Conservation (phyloP, 2,797 vertebrate species). For the Eulemur coronatus region DNA sequence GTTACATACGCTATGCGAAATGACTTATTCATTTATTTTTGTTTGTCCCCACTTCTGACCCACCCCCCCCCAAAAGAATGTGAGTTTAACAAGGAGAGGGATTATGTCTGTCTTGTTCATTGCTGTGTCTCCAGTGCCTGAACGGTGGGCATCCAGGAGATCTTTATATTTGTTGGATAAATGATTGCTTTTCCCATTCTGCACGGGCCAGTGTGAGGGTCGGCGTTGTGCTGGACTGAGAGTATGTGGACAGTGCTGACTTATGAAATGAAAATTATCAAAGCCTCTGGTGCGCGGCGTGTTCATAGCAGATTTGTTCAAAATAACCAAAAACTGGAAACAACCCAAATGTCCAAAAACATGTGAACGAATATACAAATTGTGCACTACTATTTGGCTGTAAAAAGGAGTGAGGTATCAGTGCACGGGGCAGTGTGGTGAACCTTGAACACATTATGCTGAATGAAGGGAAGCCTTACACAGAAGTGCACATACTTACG, state of each 20-base stretch:
- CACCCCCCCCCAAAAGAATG: background rate
- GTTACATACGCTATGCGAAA: background rate
- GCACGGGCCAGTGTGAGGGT: background rate
- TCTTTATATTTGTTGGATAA: background rate
- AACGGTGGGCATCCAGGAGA: background rate
- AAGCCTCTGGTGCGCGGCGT: background rate
- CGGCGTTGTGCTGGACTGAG: background rate
- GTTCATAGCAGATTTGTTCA: background rate
- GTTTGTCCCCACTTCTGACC: background rate
- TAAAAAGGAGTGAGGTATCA: background rate
- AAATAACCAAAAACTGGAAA: background rate
- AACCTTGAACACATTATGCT: background rate
- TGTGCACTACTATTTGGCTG: background rate
- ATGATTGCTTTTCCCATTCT: background rate
- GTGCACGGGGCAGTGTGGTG: background rate
- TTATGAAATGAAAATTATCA: background rate
- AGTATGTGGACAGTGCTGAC: background rate
- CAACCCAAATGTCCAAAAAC: background rate
- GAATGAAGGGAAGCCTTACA: background rate
- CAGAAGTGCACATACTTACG: background rate
- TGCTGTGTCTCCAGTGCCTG: background rate
- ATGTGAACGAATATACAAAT: background rate
- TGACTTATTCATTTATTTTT: background rate
- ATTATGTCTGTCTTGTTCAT: background rate
- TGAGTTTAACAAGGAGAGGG: background rate